phyloP scores from a whole-genome alignment of 2,888 invertebrate genomes.

The Acanthosepion pharaonis region DNA sequence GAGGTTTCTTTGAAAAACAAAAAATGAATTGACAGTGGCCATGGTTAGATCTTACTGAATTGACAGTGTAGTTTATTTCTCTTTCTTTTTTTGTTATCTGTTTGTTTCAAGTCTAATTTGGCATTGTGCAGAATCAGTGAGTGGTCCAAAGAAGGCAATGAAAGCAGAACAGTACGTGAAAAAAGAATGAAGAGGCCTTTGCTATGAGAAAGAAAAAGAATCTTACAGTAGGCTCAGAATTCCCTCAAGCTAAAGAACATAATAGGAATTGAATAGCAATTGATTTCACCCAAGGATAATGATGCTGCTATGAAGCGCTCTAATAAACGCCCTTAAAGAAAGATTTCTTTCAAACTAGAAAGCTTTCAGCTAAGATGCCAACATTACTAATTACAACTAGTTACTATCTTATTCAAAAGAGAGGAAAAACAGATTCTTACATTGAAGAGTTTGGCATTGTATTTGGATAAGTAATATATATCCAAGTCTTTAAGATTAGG shows the following conservation, averaged over 20 bases:
- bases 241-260: not conserved
- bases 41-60: not conserved
- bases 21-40: not conserved
- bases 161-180: not conserved
- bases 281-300: conserved; percentile 21
- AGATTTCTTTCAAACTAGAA: not conserved
- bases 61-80: not conserved
- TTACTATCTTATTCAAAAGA: not conserved
- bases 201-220: not conserved
- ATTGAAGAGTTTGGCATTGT: not conserved
- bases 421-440: not conserved
- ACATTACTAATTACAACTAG: not conserved
- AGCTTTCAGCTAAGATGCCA: not conserved
- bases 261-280: conserved; percentile 33
- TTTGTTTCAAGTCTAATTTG: not conserved
- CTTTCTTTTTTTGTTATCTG: not conserved
- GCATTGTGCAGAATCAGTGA: not conserved
- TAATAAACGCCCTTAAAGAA: not conserved
- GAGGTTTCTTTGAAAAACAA: not conserved
- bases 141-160: not conserved
- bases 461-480: too few relatives aligned
- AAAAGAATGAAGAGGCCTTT: conserved; percentile 1
- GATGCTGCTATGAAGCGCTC: not conserved
- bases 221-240: not conserved
- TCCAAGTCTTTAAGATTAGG: not conserved